These are phyloP conservation scores for Saccostrea echinata DNA, from an alignment of 1,140 invertebrate genomes.

Conservation along the genomic window DNA sequence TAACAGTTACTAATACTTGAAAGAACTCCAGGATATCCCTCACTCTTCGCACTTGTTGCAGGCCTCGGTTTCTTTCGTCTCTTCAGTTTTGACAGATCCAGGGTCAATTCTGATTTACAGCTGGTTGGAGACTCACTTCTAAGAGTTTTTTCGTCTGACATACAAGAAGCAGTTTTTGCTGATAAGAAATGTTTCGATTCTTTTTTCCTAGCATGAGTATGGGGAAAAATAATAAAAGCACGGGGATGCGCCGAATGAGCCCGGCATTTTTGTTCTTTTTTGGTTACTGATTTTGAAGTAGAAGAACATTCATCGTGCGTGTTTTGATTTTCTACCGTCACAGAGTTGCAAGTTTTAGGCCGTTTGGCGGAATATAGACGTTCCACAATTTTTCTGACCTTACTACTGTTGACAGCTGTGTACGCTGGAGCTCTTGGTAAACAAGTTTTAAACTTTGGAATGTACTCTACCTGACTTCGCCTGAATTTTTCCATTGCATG, in stretches of 20 bases:
- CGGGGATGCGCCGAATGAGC: neutral
- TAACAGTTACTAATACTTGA: neutral
- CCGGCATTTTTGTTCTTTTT: neutral
- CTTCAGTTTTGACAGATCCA: constrained; percentile 7
- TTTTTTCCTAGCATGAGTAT: neutral
- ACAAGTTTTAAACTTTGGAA: constrained; percentile 6
- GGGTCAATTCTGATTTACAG: neutral
- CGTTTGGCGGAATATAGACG: neutral
- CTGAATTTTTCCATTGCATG: constrained; percentile 24
- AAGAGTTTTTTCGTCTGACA: neutral
- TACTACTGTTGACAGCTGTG: neutral
- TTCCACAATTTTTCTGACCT: neutral
- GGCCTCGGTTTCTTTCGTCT: neutral
- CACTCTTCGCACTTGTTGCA: neutral
- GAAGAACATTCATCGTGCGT: neutral
- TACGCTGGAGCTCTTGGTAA: neutral
- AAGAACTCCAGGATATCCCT: neutral
- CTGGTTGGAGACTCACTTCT: constrained; percentile 4
- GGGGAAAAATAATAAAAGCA: neutral
- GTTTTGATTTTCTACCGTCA: neutral
- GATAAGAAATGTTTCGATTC: neutral
- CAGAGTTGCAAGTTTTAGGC: neutral
- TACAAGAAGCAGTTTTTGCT: neutral
- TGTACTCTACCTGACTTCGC: neutral
- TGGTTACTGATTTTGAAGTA: neutral